phyloP scores from a whole-genome alignment of 2,113 vertebrate genomes.

The Syngnathus scovelli region DNA sequence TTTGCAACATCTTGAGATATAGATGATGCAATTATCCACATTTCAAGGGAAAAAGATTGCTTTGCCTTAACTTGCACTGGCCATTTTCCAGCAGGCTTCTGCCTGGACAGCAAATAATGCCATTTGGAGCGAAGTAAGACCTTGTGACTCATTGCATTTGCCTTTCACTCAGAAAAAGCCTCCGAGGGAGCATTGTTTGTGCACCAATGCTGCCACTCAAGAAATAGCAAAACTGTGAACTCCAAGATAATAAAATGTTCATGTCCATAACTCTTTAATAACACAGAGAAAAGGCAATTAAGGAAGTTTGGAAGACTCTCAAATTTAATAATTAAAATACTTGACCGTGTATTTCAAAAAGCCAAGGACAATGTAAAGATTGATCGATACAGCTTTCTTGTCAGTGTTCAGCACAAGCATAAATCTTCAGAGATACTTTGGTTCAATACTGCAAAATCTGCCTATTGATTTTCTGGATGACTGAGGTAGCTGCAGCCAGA shows the following conservation, averaged over 20 bases:
- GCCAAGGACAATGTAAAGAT: neutral
- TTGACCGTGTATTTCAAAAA: neutral
- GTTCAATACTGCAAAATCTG: neutral
- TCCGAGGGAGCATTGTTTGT: conserved; percentile 33
- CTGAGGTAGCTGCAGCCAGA: neutral
- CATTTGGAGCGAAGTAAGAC: conserved; percentile 52
- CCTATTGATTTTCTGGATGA: conserved; percentile 1
- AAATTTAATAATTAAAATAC: neutral
- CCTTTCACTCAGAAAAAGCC: conserved; percentile 46
- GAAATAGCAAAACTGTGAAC: conserved; percentile 48
- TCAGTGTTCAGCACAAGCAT: neutral
- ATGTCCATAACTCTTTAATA: neutral
- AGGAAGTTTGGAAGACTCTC: neutral
- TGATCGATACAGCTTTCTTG: neutral
- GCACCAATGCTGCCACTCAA: conserved; percentile 48
- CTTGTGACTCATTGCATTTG: conserved; percentile 62
- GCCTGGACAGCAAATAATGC: conserved; percentile 59
- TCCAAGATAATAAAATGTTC: conserved; percentile 4
- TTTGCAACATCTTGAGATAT: neutral
- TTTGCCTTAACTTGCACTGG: conserved; percentile 39
- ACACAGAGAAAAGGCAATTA: neutral
- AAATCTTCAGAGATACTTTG: conserved; percentile 1
- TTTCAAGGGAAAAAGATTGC: neutral
- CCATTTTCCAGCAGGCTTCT: conserved; percentile 53
- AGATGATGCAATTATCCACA: conserved; percentile 10